Evolutionary conservation across 2,113 vertebrate species (phyloP).

Genomic region (Thomomys bottae): DNA sequence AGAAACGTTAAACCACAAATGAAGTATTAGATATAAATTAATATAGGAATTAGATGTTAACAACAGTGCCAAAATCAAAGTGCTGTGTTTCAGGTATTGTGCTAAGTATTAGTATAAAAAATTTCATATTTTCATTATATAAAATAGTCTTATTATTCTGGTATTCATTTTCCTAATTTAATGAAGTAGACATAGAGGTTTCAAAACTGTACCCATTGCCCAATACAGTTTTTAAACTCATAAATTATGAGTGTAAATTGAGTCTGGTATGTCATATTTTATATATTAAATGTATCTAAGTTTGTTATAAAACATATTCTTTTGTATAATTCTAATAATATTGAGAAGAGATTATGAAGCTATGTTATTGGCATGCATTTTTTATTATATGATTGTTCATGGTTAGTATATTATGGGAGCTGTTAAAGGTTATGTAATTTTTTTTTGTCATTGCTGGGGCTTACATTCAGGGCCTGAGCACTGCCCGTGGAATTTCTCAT

Average conservation of each 20-base stretch:
- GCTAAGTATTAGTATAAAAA: neutral
- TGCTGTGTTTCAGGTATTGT: neutral
- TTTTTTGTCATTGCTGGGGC: too few relatives aligned
- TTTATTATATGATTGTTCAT: neutral
- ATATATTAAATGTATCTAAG: neutral
- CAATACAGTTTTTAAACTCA: neutral
- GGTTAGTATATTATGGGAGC: neutral
- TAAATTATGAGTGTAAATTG: neutral
- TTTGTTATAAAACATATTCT: neutral
- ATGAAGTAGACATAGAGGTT: neutral
- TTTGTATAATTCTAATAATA: slow-evolving; percentile 21
- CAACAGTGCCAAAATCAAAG: neutral
- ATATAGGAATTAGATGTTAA: neutral
- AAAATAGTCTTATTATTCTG: neutral
- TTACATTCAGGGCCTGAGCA: too few relatives aligned
- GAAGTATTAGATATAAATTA: neutral
- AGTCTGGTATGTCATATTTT: neutral
- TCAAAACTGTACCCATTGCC: too few relatives aligned
- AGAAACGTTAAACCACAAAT: neutral
- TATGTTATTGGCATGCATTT: neutral
- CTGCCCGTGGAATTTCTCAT: too few relatives aligned
- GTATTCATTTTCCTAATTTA: neutral
- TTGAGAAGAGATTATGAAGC: neutral
- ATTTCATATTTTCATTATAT: neutral
- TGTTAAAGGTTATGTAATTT: too few relatives aligned